These are phyloP conservation scores for Morphnarchus princeps DNA, from an alignment of 2,113 vertebrate genomes.

Conservation along the genomic window DNA sequence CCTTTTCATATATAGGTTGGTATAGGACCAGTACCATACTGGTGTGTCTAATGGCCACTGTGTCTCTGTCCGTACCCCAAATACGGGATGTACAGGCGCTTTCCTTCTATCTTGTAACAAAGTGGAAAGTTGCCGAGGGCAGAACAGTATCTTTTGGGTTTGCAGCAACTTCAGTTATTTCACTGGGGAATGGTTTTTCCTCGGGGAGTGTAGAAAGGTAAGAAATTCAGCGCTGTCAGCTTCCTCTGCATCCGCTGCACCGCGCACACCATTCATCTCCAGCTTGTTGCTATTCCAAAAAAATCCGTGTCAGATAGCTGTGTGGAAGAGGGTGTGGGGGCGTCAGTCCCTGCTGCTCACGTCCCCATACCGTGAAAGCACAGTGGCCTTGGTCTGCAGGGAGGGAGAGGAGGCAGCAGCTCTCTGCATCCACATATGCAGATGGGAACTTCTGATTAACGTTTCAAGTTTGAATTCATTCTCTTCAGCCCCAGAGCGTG, in stretches of 20 bases:
- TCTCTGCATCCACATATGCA: accelerated
- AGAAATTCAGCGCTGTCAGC: background rate
- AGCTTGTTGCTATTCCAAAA: background rate
- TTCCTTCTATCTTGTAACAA: background rate
- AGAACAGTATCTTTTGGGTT: background rate
- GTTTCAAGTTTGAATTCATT: background rate
- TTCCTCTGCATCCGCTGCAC: background rate
- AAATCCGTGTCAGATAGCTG: background rate
- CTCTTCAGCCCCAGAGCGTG: background rate
- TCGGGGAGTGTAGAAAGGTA: accelerated
- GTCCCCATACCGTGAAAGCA: background rate
- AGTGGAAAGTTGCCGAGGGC: background rate
- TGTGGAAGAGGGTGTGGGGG: background rate
- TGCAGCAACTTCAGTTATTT: background rate
- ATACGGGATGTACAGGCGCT: accelerated
- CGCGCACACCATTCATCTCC: accelerated
- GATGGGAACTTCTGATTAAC: background rate
- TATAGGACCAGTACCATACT: background rate
- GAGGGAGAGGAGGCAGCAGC: background rate
- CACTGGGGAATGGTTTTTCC: background rate
- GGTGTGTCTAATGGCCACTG: background rate
- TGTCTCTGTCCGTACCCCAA: background rate
- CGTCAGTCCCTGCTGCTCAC: background rate
- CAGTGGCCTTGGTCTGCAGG: background rate
- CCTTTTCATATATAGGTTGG: background rate